Evolutionary conservation across 2,888 invertebrate species (phyloP), one percentile per base, ranked within the genome.

Genomic region (Drosophila hawaiiensis): DNA sequence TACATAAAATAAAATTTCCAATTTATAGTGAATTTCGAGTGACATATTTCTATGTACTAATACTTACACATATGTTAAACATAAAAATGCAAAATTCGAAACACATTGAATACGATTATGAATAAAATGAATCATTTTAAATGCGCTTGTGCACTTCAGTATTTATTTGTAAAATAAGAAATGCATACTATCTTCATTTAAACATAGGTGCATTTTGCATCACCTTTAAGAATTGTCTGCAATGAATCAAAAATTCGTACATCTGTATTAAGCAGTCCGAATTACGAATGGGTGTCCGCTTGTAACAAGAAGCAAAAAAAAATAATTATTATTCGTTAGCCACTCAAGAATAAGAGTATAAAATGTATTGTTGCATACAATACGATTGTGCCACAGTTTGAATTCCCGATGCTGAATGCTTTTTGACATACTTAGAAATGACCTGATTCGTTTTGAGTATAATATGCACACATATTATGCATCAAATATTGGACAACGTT

Each of bases 81-180:
- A 47, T 4, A 22, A 5, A 43, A 14, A 31, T 35, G 35, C 25
- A 67, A 19, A 47, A 52, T 19, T 16, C n/a, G 52, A 53, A 47
- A 31, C n/a, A 59, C 19, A 41, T 41, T 54, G 58, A 67, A 72
- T 19, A 43, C 16, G 39, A 35, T 37, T 25, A 62, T 28, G 19
- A 71, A 71, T 71, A 71, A 73, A 70, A 31, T 55, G 19, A 41
- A 61, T 60, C 29, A 58, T 47, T 54, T 43, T 33, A 28, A 59
- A 67, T 69, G 37, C 58, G 10, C 29, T 4, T 49, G 9, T 56
- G 22, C 47, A 47, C 22, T 47, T 47, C 7, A 25, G 25, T 47
- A 25, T 16, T 47, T 41, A 41, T 41, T 41, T 41, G 41, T 41
- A 41, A 41, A 41, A 5, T 41, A 41, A 4, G 41, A 41, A 41